phyloP scores from a whole-genome alignment of 2,113 vertebrate genomes.

The Pachyramphus minor region DNA sequence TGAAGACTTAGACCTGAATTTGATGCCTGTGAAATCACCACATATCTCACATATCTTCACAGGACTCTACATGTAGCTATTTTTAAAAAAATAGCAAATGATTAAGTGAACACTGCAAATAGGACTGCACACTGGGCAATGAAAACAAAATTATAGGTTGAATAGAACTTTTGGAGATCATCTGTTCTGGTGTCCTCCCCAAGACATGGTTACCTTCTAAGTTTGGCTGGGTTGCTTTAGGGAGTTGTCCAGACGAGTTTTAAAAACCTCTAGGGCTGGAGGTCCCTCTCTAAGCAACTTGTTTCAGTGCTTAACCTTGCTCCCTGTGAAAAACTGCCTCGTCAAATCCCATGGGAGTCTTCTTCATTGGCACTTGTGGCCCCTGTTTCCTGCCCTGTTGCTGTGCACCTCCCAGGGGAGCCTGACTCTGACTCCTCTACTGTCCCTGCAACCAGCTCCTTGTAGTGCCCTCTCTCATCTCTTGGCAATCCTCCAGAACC shows the following conservation, averaged over 20 bases:
- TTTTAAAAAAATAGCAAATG: not conserved
- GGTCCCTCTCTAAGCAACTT: not conserved
- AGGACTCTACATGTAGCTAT: not conserved
- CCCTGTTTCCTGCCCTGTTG: not conserved
- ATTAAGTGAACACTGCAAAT: not conserved
- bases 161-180: not conserved
- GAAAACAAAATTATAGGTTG: not conserved
- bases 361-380: not conserved
- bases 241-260: not conserved
- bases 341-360: not conserved
- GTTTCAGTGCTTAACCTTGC: not conserved
- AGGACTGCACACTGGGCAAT: not conserved
- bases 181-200: not conserved
- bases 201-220: not conserved
- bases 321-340: not conserved
- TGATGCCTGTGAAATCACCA: not conserved
- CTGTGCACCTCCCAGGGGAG: not conserved
- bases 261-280: not conserved
- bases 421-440: not conserved
- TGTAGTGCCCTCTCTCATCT: fast-evolving
- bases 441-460: not conserved
- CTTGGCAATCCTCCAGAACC: not conserved
- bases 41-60: not conserved
- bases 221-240: not conserved
- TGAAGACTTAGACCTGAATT: not conserved